phyloP scores from a whole-genome alignment of 1,140 invertebrate species.

The Panagrolaimus sp. region DNA sequence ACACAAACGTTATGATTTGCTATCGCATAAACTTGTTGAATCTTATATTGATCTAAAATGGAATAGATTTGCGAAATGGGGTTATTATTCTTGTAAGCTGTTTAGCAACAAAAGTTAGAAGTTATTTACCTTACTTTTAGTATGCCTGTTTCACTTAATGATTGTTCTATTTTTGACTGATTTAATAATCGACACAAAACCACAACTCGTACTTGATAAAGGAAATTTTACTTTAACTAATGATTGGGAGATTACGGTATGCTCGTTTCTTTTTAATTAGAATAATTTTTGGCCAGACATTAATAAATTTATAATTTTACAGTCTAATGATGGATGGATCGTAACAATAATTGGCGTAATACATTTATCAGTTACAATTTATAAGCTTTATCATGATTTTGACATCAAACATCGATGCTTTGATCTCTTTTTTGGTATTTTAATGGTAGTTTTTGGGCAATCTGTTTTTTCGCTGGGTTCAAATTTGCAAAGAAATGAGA shows the following conservation, averaged over 20 bases:
- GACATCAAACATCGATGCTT: too few species aligned
- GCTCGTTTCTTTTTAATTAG: background rate
- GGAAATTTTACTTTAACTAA: too few species aligned
- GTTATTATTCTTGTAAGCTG: background rate
- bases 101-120: background rate
- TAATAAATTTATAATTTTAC: too few species aligned
- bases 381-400: too few species aligned
- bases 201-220: background rate
- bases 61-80: background rate
- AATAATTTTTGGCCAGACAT: too few species aligned
- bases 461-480: background rate
- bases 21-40: background rate
- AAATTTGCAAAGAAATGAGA: background rate
- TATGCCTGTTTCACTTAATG: background rate
- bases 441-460: too few species aligned
- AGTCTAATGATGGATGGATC: too few species aligned
- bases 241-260: background rate
- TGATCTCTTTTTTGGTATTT: too few species aligned
- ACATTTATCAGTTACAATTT: too few species aligned
- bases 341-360: too few species aligned
- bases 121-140: too few species aligned
- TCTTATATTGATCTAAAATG: background rate
- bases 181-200: background rate
- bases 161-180: background rate
- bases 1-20: background rate